A percentile compares a stretch with the other conserved stretches of the same genome.
Conservation (phyloP, 2,113 vertebrate species). For the Canis aureus region DNA sequence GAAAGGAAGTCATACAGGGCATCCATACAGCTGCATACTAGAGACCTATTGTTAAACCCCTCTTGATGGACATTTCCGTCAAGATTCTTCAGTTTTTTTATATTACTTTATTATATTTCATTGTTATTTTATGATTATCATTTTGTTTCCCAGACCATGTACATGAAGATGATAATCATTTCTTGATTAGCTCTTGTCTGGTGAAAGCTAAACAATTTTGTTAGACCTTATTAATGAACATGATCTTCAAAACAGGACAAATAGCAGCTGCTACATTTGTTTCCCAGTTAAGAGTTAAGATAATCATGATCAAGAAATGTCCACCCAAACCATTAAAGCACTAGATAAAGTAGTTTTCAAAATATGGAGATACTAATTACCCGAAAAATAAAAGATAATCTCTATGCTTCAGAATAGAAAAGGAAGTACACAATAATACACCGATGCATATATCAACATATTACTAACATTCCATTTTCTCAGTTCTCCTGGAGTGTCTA, state of each 20-base stretch:
- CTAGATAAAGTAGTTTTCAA: background rate
- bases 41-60: background rate
- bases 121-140: background rate
- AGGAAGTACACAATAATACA: background rate
- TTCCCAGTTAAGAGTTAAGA: conserved; percentile 6
- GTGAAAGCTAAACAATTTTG: conserved; percentile 45
- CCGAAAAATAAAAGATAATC: background rate
- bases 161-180: background rate
- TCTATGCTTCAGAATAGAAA: background rate
- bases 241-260: background rate
- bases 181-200: background rate
- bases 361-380: background rate
- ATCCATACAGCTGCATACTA: background rate
- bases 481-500: background rate
- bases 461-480: background rate
- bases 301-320: background rate
- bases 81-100: background rate
- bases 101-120: background rate
- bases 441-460: background rate
- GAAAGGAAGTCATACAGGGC: background rate
- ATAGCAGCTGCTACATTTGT: background rate
- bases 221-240: background rate
- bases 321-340: background rate
- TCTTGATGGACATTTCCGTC: background rate
- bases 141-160: background rate